These are phyloP conservation scores for Pogonomyrmex californicus DNA, from an alignment of 1,140 invertebrate genomes.

Conservation along the genomic window DNA sequence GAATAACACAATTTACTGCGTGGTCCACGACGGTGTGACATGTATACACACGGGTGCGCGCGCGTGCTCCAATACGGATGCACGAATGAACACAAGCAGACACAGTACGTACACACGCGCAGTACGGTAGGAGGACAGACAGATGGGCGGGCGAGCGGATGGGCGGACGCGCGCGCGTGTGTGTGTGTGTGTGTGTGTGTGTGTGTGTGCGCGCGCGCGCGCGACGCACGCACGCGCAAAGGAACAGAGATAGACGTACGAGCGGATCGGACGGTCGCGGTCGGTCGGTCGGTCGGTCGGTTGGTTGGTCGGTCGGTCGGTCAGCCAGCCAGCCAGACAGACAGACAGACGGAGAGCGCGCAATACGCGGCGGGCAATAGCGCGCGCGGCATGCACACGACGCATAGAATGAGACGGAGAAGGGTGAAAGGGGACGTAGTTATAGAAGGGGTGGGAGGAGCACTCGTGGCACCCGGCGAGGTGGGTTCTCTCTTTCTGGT, in stretches of 20 bases:
- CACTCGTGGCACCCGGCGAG: not conserved
- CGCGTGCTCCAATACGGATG: constrained; percentile 18
- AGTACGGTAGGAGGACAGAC: too few species aligned
- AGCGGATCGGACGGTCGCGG: not conserved
- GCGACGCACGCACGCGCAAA: constrained; percentile 5
- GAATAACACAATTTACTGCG: constrained; percentile 75
- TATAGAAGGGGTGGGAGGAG: not conserved
- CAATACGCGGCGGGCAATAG: constrained; percentile 27
- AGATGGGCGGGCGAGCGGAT: too few species aligned
- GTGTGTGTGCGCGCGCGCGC: not conserved
- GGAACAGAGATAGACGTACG: not conserved
- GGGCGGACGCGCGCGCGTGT: too few species aligned
- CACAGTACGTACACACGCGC: not conserved
- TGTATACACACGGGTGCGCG: constrained; percentile 59
- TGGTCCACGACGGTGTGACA: constrained; percentile 70
- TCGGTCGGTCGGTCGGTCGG: not conserved
- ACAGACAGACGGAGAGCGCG: constrained; percentile 31
- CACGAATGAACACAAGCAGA: constrained; percentile 50
- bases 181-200: too few species aligned
- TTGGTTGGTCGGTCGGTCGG: not conserved
- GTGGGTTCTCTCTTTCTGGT: not conserved
- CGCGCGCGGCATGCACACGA: constrained; percentile 8
- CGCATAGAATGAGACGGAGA: not conserved
- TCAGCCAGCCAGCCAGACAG: not conserved
- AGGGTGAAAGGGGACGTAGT: constrained; percentile 49